Evolutionary conservation across 1,140 invertebrate species (phyloP), one percentile per base, ranked within the genome.

Genomic region (Prorops nasuta): DNA sequence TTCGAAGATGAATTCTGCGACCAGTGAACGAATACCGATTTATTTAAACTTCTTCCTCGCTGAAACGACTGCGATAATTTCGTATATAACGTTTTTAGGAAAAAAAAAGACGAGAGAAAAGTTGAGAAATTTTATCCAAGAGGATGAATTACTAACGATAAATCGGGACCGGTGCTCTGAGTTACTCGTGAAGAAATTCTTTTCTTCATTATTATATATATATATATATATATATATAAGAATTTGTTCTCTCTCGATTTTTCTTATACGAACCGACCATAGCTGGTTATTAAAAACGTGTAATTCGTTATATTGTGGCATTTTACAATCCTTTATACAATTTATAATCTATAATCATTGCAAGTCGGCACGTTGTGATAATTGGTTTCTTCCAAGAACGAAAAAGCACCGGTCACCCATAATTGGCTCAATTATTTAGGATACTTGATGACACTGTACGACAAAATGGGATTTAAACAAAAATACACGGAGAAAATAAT

Each of bases 401-500:
- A 42, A 44, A 44, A 58, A 44, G 52, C 53, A 59, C 49, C 46
- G 36, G 31, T 38, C 18, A 32, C 50, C 43, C 49, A 41, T 28
- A 41, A 66, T 73, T 63, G 67, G 58, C 61, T 72, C 67, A 70
- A 68, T 69, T 67, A 68, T 64, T 66, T 65, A 56, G 52, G 53
- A 51, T 58, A 60, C 38, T 42, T 43, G 44, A 38, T 38, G 8
- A 18, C 44, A 9, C 48, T 39, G 14, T 45, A 44, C 34, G 37
- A 44, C 39, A 42, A 49, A 44, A 34, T 46, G 19, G 14, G n/a
- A n/a, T n/a, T n/a, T n/a, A n/a, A n/a, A n/a, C n/a, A n/a, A n/a
- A n/a, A n/a, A n/a, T n/a, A n/a, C n/a, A n/a, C n/a, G n/a, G n/a
- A n/a, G n/a, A n/a, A n/a, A n/a, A n/a, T n/a, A n/a, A n/a, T n/a